phyloP scores from a whole-genome alignment of 2,797 vertebrate genomes.

The Ammospiza maritima region DNA sequence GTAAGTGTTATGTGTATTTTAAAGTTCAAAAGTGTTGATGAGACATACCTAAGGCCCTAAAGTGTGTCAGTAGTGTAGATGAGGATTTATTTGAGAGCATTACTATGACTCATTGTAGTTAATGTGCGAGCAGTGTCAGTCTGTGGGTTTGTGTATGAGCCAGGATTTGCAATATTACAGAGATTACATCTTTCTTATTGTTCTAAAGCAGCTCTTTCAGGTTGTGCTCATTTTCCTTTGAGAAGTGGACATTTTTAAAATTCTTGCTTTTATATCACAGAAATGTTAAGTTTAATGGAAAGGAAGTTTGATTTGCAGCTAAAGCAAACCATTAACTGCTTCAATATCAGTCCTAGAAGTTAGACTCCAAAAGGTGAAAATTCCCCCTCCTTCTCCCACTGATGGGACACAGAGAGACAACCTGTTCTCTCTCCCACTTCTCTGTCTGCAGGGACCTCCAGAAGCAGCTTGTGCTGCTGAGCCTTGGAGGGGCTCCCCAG shows the following conservation, averaged over 20 bases:
- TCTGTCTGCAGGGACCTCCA: not conserved
- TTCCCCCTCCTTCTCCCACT: not conserved
- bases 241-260: slow-evolving; percentile 17
- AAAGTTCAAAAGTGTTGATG: not conserved
- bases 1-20: not conserved
- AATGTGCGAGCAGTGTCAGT: slow-evolving; percentile 33
- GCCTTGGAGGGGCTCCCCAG: rapidly evolving
- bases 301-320: not conserved
- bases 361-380: not conserved
- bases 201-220: slow-evolving; percentile 36
- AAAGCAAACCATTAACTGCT: not conserved
- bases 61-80: slow-evolving; percentile 21
- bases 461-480: not conserved
- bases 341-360: not conserved
- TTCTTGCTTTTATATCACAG: not conserved
- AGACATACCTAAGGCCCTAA: slow-evolving; percentile 30
- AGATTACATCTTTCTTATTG: slow-evolving; percentile 40
- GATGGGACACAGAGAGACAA: not conserved
- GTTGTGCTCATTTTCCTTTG: slow-evolving; percentile 14
- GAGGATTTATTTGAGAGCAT: slow-evolving; percentile 47
- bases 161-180: slow-evolving; percentile 22
- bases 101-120: slow-evolving; percentile 40
- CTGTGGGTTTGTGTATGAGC: slow-evolving; percentile 11
- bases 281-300: not conserved
- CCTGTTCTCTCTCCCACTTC: not conserved